Base-by-base conservation (phyloP, 35 echinoderm and acorn worm species). In the Eucidaris tribuloides region DNA sequence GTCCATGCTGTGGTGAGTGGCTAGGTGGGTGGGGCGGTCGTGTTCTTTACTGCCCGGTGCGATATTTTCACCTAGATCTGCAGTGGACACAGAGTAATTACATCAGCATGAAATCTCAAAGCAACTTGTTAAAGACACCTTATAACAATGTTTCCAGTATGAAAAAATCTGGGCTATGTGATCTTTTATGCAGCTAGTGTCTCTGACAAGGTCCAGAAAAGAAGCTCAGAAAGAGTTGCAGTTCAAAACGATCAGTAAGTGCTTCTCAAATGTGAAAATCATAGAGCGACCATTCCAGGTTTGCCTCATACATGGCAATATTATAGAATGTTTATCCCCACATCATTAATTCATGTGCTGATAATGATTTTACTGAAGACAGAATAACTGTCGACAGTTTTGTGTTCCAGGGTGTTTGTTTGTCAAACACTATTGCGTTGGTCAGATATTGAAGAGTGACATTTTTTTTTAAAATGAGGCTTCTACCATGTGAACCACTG, bases 1-100 rank as follows among this genome's bases (percentile, higher is more conserved):
- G 45, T 55, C 52, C 77, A 55, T 74, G 68, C 68, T 40, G 58
- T 88, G 74, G 30, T 35, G 44, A 29, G 28, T 15, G 9, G 63
- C 28, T 7, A 30, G 44, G 55, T 76, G 34, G 34, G 77, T 52
- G 20, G 55, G 74, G 5, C 40, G 68, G 49, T 83, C 79, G 6
- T 57, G 80, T 11, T 38, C 43, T 32, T 46, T 64, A 55, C 71
- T 50, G 19, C 57, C 23, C 14, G 87, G 65, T 18, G 83, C 83
- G 20, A 96, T 87, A 45, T 87, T 91, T 42, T 91, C 79, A 45
- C 88, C 87, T 25, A 96, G 62, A 55, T 96, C 88, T 96, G 41
- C 44, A 65, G 25, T 1, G 0, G 13, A 55, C 13, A 14, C n/a
- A n/a, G n/a, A 55, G 13, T 55, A 55, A 14, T 55, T 13, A 55